These are phyloP conservation scores for Dryocosmus kuriphilus DNA, from an alignment of 2,888 invertebrate genomes.

Conservation along the genomic window DNA sequence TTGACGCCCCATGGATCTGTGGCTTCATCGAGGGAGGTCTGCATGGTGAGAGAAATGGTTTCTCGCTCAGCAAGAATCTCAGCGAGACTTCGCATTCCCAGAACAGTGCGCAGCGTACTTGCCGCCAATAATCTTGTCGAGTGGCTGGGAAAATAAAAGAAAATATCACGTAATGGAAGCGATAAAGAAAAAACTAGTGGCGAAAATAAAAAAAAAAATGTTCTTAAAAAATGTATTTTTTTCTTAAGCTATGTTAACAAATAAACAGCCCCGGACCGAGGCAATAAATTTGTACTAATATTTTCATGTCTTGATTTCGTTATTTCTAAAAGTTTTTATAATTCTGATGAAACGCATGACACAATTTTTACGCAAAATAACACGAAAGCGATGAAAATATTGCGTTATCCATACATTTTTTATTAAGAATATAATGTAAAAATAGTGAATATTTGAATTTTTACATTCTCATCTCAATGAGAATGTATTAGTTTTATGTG, in stretches of 20 bases:
- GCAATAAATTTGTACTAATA: no score
- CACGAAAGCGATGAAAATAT: no score
- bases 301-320: no score
- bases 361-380: no score
- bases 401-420: no score
- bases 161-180: background rate
- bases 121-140: conserved; percentile 90
- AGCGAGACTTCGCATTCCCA: conserved; percentile 94
- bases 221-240: background rate
- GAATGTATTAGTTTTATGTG: no score
- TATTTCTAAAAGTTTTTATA: no score
- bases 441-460: no score
- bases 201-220: background rate
- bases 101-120: conserved; percentile 91
- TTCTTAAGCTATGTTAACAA: background rate
- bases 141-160: conserved; percentile 79
- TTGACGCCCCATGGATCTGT: conserved; percentile 96
- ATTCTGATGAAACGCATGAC: no score
- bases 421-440: no score
- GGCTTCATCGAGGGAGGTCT: conserved; percentile 89
- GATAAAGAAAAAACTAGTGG: background rate
- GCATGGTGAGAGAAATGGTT: conserved; percentile 94
- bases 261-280: no score
- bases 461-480: no score
- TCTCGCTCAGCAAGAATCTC: conserved; percentile 96